These are phyloP conservation scores for Melanargia galathea DNA, from an alignment of 2,888 invertebrate genomes.

Conservation along the genomic window DNA sequence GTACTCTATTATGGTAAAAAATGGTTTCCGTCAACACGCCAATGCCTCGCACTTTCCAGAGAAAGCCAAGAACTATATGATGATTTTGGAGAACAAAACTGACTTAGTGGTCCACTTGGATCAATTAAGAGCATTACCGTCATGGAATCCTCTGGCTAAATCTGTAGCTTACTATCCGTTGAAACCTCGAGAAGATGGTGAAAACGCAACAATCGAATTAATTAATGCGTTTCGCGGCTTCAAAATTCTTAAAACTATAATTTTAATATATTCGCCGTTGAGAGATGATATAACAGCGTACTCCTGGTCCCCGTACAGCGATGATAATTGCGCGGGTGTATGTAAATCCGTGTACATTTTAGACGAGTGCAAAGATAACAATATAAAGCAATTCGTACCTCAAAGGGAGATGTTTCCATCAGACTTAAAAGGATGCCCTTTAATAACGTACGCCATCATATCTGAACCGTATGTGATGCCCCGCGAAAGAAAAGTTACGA, in stretches of 20 bases:
- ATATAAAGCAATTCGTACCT: slow-evolving; percentile 54
- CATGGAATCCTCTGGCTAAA: slow-evolving; percentile 80
- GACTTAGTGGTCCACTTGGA: slow-evolving; percentile 72
- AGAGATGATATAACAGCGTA: slow-evolving; percentile 65
- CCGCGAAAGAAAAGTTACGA: slow-evolving; percentile 56
- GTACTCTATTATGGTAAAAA: slow-evolving; percentile 79
- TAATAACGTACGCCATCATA: slow-evolving; percentile 67
- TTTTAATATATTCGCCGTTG: slow-evolving; percentile 63
- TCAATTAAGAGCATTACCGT: slow-evolving; percentile 73
- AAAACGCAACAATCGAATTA: slow-evolving; percentile 60
- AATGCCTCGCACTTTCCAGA: slow-evolving; percentile 80
- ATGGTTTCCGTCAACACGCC: slow-evolving; percentile 73
- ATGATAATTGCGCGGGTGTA: slow-evolving; percentile 67
- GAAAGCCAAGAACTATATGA: slow-evolving; percentile 80
- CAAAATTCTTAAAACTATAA: slow-evolving; percentile 68
- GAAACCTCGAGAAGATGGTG: slow-evolving; percentile 54
- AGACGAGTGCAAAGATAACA: slow-evolving; percentile 64
- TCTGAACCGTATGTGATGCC: slow-evolving; percentile 78
- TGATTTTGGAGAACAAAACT: slow-evolving; percentile 75
- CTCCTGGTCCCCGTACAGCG: slow-evolving; percentile 73
- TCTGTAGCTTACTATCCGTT: slow-evolving; percentile 71
- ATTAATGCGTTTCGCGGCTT: slow-evolving; percentile 68
- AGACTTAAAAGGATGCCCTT: slow-evolving; percentile 71
- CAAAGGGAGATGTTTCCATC: slow-evolving; percentile 67
- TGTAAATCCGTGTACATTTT: slow-evolving; percentile 69